Evolutionary conservation across 2,888 invertebrate species (phyloP), one percentile per base, ranked within the genome.

Genomic region (Aphidius colemani): DNA sequence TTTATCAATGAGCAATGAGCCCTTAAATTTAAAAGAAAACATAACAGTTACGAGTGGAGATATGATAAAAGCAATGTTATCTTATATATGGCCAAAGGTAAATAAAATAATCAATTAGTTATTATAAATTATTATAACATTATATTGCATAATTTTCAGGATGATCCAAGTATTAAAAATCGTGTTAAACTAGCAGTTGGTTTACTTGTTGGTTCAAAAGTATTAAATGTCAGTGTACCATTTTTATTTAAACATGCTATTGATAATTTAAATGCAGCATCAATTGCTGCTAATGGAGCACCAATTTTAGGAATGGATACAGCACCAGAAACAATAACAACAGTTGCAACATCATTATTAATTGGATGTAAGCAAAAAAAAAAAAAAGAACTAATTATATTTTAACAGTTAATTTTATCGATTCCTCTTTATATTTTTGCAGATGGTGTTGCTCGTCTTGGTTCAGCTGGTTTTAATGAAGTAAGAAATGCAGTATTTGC

Each of bases 401-500:
- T 51, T 60, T 1, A 18, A 18, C 10, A 48, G 11, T 7, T 59
- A 11, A 18, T 49, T 46, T 57, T 30, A 62, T 46, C 60, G 7
- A 55, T 55, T 50, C 6, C 66, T 68, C 53, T 41, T 11, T 8
- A 3, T 40, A 46, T 11, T 57, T 9, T 59, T 57, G 7, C 80
- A 98, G 98, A 99, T 86, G 99, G 98, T 65, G 84, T 95, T 66
- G 97, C 98, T 1, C 88, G 98, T 70, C 92, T 92, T 3, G 91
- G 95, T 56, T 91, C 98, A 3, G 90, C 96, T 0, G 93, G 92
- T 30, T 95, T 98, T 83, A 98, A 97, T 84, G 99, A 99, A 85
- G 83, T 99, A 13, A 85, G 98, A 45, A 99, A 98, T 85, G 98
- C 98, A 0, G 96, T 99, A 53, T 99, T 99, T 85, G 97, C 97